A percentile compares a stretch with the other conserved stretches of the same genome.
Evolutionary conservation across 2,113 vertebrate species (phyloP).

Genomic region (Sapajus apella): DNA sequence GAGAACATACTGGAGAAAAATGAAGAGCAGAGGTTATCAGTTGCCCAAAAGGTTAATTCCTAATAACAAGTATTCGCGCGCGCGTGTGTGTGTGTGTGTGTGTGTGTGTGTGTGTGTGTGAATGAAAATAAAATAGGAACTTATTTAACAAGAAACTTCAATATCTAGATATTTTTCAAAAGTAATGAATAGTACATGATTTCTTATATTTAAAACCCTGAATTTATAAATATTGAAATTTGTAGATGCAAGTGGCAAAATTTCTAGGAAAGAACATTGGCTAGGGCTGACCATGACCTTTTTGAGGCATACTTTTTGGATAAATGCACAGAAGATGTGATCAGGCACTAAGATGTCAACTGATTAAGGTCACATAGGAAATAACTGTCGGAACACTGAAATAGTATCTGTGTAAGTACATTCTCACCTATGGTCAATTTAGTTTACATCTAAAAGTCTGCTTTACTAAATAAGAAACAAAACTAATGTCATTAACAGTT

Average conservation of each 20-base stretch:
- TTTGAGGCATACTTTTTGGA: background rate
- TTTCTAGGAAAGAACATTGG: background rate
- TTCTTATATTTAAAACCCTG: background rate
- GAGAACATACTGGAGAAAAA: slow-evolving; percentile 18
- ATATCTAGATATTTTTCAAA: background rate
- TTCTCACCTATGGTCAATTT: background rate
- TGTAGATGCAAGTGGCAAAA: background rate
- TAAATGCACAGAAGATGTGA: background rate
- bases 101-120: background rate
- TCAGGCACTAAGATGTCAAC: background rate
- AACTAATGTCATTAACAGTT: background rate
- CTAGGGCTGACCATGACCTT: background rate
- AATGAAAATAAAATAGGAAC: slow-evolving; percentile 13
- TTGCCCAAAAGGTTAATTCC: background rate
- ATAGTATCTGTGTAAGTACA: background rate
- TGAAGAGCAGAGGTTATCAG: background rate
- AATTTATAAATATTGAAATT: slow-evolving; percentile 22
- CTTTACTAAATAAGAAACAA: slow-evolving; percentile 19
- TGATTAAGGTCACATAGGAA: background rate
- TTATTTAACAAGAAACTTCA: slow-evolving; percentile 13
- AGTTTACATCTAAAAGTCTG: background rate
- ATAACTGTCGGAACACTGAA: background rate
- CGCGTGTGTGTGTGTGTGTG: background rate
- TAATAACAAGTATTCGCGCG: background rate
- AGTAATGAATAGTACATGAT: background rate